Base-by-base conservation (phyloP, 2,113 vertebrate species). In the Megatriorchis doriae region DNA sequence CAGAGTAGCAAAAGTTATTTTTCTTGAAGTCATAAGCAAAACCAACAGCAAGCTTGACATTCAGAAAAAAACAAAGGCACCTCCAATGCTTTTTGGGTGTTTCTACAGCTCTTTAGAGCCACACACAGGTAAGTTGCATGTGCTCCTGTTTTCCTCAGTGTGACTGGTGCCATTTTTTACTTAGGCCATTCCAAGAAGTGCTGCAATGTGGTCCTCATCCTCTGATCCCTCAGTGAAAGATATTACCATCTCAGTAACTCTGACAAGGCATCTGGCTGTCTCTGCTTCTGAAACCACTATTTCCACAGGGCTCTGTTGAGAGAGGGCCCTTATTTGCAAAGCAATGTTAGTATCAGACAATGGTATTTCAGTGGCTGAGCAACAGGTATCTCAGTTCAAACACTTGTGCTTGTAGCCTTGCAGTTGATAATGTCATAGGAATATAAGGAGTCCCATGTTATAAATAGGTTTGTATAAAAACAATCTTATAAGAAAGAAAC, bases 41-140 rank as follows among this genome's bases (percentile, higher is more conserved):
- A 71, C 11, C 40, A 75, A 86, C 29, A 71, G n/a, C 29, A 89
- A 74, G 16, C 7, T 4, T 66, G 47, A 74, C 42, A 67, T 42
- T 84, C 55, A 67, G 38, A 62, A 68, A 38, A 79, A 48, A 90
- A 10, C 25, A 66, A 85, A 79, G 27, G 45, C 32, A 48, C 16
- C 12, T 68, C 36, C 34, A 48, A 29, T 32, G 34, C 11, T 80
- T 75, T 75, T 32, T 21, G n/a, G 36, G 27, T 27, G 40, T 56
- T 93, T 81, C 65, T 80, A 27, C 34, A 92, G 63, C 14, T 79
- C 61, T 48, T 88, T 17, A 73, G 55, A 15, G 18, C 25, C 18
- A 31, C n/a, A 48, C 2, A 13, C 1, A 9, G 16, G 7, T 67
- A 86, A 63, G 5, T 23, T 2, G 3, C 5, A 31, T 0, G 0